A percentile compares a stretch with the other conserved stretches of the same genome.
Conservation (phyloP, 1,140 invertebrate genomes). For the Drosophila oshimai region DNA sequence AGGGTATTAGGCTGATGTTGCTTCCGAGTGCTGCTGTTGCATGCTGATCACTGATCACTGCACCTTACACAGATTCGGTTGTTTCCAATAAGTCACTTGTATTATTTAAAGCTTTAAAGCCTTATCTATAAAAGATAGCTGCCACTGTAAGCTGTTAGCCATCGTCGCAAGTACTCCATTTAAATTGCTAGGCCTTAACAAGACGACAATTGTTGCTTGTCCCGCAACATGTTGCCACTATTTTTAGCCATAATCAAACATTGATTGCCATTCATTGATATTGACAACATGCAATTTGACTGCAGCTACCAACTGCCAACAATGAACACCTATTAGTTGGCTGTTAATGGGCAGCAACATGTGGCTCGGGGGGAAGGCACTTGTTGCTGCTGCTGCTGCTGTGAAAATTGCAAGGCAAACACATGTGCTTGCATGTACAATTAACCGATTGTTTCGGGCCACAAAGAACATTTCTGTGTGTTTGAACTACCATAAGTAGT, state of each 20-base stretch:
- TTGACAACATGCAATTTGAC: background rate
- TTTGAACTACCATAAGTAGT: background rate
- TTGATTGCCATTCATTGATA: conserved; percentile 7
- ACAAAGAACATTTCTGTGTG: background rate
- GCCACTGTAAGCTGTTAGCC: background rate
- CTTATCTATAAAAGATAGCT: background rate
- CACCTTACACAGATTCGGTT: too few species aligned
- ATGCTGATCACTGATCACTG: background rate
- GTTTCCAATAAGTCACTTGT: too few species aligned
- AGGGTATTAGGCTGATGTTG: background rate
- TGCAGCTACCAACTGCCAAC: background rate
- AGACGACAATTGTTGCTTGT: background rate
- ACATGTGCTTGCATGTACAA: background rate
- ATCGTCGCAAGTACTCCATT: background rate
- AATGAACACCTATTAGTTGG: conserved; percentile 7
- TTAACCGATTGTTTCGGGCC: background rate
- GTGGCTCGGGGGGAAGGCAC: too few species aligned
- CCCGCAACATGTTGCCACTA: background rate
- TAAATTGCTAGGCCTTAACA: background rate
- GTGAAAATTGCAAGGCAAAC: background rate
- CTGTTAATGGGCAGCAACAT: conserved; percentile 5
- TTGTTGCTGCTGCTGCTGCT: background rate
- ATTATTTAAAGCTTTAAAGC: too few species aligned
- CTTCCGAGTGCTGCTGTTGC: background rate
- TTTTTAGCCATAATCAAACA: background rate